phyloP scores from a whole-genome alignment of 2,113 vertebrate species.

The Ciconia boyciana region DNA sequence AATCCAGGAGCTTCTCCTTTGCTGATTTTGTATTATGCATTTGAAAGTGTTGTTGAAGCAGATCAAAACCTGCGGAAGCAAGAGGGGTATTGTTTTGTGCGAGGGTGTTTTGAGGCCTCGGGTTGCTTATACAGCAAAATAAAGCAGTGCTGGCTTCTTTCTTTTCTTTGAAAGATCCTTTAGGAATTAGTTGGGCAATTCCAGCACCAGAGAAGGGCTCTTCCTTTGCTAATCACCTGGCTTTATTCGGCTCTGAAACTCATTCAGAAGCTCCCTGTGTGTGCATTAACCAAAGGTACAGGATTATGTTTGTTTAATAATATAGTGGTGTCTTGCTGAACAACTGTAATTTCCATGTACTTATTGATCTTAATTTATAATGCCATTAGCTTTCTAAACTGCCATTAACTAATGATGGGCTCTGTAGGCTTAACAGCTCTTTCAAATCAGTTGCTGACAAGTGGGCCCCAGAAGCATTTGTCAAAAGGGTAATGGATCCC shows the following conservation, averaged over 20 bases:
- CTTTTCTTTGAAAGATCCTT: slow-evolving; percentile 10
- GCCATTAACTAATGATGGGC: slow-evolving; percentile 81
- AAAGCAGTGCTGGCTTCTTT: slow-evolving; percentile 23
- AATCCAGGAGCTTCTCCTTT: slow-evolving; percentile 43
- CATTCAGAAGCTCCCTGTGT: slow-evolving; percentile 37
- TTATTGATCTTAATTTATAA: slow-evolving; percentile 85
- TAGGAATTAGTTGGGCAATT: slow-evolving; percentile 56
- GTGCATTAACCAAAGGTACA: slow-evolving; percentile 61
- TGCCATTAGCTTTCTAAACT: slow-evolving; percentile 83
- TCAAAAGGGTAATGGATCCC: slow-evolving; percentile 83
- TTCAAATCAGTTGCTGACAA: slow-evolving; percentile 82
- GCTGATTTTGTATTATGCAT: slow-evolving; percentile 39
- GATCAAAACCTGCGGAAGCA: slow-evolving; percentile 1
- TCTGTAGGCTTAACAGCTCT: slow-evolving; percentile 78
- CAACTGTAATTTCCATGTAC: slow-evolving; percentile 81
- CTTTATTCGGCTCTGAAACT: slow-evolving; percentile 48
- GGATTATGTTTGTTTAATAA: slow-evolving; percentile 75
- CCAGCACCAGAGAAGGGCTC: slow-evolving; percentile 15
- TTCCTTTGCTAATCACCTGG: slow-evolving; percentile 62
- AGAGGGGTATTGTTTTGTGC: neutral
- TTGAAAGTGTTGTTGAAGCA: slow-evolving; percentile 36
- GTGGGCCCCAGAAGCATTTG: slow-evolving; percentile 80
- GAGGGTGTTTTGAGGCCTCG: slow-evolving; percentile 22
- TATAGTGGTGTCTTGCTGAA: slow-evolving; percentile 71
- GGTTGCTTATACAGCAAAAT: slow-evolving; percentile 68